Evolutionary conservation across 2,113 vertebrate genomes (phyloP).

Genomic region (Stictonetta naevosa): DNA sequence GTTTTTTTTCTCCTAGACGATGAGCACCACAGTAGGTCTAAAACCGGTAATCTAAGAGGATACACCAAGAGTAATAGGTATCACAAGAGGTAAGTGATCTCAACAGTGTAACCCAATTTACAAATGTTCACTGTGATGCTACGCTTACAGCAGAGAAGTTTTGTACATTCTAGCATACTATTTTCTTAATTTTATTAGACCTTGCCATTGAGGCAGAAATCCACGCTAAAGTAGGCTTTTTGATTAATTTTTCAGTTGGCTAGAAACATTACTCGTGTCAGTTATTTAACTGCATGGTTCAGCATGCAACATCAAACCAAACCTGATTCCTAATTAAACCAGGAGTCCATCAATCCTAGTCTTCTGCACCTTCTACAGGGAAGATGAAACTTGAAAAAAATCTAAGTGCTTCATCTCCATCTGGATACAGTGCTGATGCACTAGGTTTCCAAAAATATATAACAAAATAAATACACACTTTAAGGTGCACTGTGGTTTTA

Average conservation of each 20-base stretch:
- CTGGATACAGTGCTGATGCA: constrained; percentile 6
- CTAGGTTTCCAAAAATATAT: constrained; percentile 35
- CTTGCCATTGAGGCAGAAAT: neutral
- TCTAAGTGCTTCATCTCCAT: neutral
- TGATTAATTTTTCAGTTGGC: neutral
- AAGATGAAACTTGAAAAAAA: constrained; percentile 19
- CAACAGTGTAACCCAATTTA: neutral
- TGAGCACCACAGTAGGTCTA: neutral
- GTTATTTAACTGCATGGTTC: neutral
- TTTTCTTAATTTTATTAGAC: neutral
- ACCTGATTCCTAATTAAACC: constrained; percentile 31
- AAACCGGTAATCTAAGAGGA: neutral
- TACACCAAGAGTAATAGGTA: neutral
- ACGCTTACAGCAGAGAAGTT: neutral
- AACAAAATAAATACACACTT: neutral
- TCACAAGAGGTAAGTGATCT: neutral
- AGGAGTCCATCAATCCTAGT: neutral
- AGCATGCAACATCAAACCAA: neutral
- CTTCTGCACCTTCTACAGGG: neutral
- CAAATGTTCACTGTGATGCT: neutral
- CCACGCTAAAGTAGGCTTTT: neutral
- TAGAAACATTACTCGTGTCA: neutral
- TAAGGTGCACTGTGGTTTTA: constrained; percentile 41
- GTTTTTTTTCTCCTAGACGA: neutral
- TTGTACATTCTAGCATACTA: neutral